Conservation (phyloP, 2,113 vertebrate genomes). For the Plecturocebus donacophilus region DNA sequence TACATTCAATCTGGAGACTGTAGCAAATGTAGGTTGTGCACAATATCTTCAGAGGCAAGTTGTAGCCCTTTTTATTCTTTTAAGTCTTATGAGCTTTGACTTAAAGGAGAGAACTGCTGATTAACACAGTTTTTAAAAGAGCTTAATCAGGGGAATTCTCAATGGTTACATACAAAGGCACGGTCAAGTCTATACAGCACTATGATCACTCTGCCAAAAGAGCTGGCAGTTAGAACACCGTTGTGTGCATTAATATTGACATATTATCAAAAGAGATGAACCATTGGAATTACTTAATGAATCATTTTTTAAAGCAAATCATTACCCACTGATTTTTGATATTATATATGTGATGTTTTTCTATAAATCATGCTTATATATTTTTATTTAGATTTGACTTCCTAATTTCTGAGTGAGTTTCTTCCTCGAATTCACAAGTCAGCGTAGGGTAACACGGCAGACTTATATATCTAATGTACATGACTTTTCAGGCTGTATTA, state of each 20-base stretch:
- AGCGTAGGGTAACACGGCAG: background rate
- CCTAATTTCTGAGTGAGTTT: background rate
- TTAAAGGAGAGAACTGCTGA: background rate
- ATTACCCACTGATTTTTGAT: background rate
- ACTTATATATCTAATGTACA: background rate
- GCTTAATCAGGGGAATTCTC: background rate
- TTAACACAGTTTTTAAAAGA: background rate
- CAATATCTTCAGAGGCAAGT: background rate
- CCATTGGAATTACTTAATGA: background rate
- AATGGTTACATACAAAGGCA: constrained; percentile 5
- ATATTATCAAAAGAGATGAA: background rate
- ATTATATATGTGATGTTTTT: background rate
- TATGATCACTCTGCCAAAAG: background rate
- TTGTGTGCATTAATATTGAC: background rate
- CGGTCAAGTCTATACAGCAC: background rate
- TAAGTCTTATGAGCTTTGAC: background rate
- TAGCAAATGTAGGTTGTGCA: background rate
- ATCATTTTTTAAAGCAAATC: background rate
- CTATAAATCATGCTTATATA: background rate
- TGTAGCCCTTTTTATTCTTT: background rate
- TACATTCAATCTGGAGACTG: background rate
- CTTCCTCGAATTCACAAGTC: background rate
- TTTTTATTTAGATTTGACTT: background rate
- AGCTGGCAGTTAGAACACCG: background rate
- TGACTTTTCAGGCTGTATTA: background rate